These are phyloP conservation scores for Heteractis magnifica DNA, from an alignment of 92 coral and sea anemone genomes.

Conservation along the genomic window DNA sequence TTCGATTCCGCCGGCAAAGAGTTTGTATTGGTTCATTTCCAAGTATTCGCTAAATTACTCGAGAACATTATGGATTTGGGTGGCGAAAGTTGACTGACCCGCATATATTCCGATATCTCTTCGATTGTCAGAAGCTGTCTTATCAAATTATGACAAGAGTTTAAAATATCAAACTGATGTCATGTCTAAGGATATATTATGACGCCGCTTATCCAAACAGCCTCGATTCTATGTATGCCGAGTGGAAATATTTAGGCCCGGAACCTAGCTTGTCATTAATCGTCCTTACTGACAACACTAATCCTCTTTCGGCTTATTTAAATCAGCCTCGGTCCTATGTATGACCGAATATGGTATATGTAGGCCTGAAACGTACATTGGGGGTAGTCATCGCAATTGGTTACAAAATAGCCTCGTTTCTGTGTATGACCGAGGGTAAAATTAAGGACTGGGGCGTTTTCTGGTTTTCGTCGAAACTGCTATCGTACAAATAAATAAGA, in stretches of 20 bases:
- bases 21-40: too few species aligned
- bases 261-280: not conserved
- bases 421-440: not conserved
- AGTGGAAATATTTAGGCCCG: not conserved
- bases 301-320: not conserved
- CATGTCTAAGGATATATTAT: not conserved
- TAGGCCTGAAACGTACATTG: not conserved
- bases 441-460: too few species aligned
- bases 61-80: not conserved
- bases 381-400: not conserved
- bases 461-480: too few species aligned
- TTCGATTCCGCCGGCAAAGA: not conserved
- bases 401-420: not conserved
- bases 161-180: not conserved
- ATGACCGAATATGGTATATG: not conserved
- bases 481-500: too few species aligned
- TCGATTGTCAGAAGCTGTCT: not conserved
- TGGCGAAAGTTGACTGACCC: slow-evolving; percentile 19
- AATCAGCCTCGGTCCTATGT: slow-evolving; percentile 18
- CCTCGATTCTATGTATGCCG: not conserved
- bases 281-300: too few species aligned
- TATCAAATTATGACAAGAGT: not conserved
- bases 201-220: not conserved
- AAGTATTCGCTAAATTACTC: too few species aligned
- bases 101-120: not conserved